A percentile compares a stretch with the other conserved stretches of the same genome.
Conservation (phyloP, 2,113 vertebrate genomes). For the Brachirus orientalis region DNA sequence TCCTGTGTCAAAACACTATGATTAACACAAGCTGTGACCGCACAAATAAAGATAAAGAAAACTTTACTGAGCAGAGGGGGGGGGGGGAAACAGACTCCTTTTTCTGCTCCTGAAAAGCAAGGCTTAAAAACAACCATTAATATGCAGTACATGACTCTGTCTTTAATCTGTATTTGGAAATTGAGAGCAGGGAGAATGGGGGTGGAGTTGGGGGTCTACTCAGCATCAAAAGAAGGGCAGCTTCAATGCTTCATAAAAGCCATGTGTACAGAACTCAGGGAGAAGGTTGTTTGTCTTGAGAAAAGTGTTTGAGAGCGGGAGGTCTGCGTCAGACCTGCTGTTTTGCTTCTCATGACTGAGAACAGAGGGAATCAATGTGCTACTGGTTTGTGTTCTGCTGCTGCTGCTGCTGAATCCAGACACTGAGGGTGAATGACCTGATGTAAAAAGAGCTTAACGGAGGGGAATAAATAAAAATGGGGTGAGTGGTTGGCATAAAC, state of each 20-base stretch:
- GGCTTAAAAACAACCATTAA: slow-evolving; percentile 59
- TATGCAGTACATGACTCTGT: slow-evolving; percentile 62
- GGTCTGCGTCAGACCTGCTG: slow-evolving; percentile 39
- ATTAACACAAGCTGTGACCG: slow-evolving; percentile 70
- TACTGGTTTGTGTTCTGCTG: not conserved
- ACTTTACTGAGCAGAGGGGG: slow-evolving; percentile 28
- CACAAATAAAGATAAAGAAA: slow-evolving; percentile 60
- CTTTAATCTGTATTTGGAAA: slow-evolving; percentile 67
- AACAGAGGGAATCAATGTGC: slow-evolving; percentile 14
- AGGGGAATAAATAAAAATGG: too few species aligned
- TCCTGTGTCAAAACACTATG: slow-evolving; percentile 60
- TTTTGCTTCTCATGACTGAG: slow-evolving; percentile 38
- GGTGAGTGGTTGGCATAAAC: too few species aligned
- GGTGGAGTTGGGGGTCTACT: not conserved
- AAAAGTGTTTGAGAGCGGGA: slow-evolving; percentile 26
- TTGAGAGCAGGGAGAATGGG: slow-evolving; percentile 12
- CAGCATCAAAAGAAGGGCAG: slow-evolving; percentile 33
- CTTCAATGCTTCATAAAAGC: slow-evolving; percentile 46
- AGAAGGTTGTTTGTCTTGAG: slow-evolving; percentile 55
- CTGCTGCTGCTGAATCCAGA: not conserved
- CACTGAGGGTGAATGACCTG: too few species aligned
- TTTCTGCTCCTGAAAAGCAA: slow-evolving; percentile 47
- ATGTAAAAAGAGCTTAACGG: too few species aligned
- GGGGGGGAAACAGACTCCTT: too few species aligned
- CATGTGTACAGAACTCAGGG: slow-evolving; percentile 33